These are phyloP conservation scores for Tupaia tana DNA, from an alignment of 2,113 vertebrate species.

Conservation along the genomic window DNA sequence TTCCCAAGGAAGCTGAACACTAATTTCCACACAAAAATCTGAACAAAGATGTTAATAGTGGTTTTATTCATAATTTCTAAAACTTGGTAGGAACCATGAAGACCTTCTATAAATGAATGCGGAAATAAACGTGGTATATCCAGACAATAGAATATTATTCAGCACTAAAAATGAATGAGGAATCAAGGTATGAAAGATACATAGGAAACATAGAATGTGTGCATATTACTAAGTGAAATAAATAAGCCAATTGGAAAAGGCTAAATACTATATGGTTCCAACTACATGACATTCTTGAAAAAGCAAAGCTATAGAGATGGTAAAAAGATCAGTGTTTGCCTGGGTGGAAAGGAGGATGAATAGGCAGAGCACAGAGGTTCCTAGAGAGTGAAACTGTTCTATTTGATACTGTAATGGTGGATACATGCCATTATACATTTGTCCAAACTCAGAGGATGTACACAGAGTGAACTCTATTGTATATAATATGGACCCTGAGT, in stretches of 20 bases:
- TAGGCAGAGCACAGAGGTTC: neutral
- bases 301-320: neutral
- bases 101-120: too few species aligned
- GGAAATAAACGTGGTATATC: neutral
- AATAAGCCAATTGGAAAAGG: neutral
- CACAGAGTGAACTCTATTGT: neutral
- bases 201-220: neutral
- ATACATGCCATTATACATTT: neutral
- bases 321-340: neutral
- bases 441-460: neutral
- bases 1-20: too few species aligned
- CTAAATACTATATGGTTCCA: neutral
- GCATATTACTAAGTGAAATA: neutral
- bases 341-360: too few species aligned
- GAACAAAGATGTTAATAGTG: too few species aligned
- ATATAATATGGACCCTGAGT: neutral
- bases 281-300: neutral
- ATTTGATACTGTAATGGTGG: neutral
- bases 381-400: neutral
- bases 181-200: neutral
- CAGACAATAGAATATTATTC: neutral
- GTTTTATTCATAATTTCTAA: too few species aligned
- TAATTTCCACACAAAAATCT: too few species aligned
- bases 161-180: neutral
- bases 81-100: too few species aligned